These are phyloP conservation scores for Nycteola revayana DNA, from an alignment of 2,888 invertebrate species.

Conservation along the genomic window DNA sequence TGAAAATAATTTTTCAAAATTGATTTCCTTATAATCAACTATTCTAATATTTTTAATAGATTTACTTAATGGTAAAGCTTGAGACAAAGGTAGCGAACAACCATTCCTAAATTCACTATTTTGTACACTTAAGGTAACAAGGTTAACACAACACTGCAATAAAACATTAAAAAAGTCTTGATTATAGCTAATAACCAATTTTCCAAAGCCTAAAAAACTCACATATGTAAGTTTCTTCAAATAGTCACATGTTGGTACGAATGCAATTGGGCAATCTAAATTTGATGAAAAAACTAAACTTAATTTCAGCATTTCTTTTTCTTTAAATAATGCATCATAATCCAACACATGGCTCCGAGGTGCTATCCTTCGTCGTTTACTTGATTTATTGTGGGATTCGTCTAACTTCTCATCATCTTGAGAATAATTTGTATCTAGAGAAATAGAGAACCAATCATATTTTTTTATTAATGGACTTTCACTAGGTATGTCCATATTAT, in stretches of 20 bases:
- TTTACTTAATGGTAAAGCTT: constrained; percentile 42
- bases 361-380: constrained; percentile 45
- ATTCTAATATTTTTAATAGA: constrained; percentile 58
- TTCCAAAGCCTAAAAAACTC: constrained; percentile 36
- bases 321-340: constrained; percentile 50
- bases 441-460: constrained; percentile 44
- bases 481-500: constrained; percentile 24
- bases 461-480: constrained; percentile 23
- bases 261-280: constrained; percentile 36
- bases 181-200: constrained; percentile 45
- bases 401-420: constrained; percentile 2
- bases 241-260: constrained; percentile 43
- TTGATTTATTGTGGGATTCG: constrained; percentile 11
- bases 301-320: constrained; percentile 41
- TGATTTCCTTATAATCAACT: constrained; percentile 46
- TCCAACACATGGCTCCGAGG: constrained; percentile 39
- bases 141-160: constrained; percentile 50
- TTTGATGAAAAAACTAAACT: constrained; percentile 41
- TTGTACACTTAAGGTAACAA: constrained; percentile 55
- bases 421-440: constrained; percentile 17
- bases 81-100: constrained; percentile 38
- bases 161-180: constrained; percentile 57
- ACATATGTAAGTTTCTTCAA: constrained; percentile 61
- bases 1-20: constrained; percentile 49
- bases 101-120: constrained; percentile 30